Evolutionary conservation across 2,888 invertebrate genomes (phyloP).

Genomic region (Drosophila nigricruria): DNA sequence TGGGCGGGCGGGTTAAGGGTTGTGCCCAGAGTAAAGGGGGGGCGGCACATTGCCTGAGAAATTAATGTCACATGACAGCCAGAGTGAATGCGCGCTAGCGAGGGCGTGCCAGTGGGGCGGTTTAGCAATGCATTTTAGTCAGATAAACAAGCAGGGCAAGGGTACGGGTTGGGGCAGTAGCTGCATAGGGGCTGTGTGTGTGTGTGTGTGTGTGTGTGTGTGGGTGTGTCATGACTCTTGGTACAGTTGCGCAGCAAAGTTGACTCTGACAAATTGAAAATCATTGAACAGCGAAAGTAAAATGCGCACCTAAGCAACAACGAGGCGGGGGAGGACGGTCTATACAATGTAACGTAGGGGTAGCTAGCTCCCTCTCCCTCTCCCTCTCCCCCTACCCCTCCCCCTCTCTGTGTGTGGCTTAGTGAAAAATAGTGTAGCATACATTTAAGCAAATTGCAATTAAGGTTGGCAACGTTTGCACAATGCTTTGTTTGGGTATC

Average conservation of each 20-base stretch:
- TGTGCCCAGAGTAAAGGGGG: neutral
- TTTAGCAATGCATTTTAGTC: constrained; percentile 61
- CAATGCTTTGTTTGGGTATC: constrained; percentile 58
- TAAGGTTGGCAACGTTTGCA: constrained; percentile 64
- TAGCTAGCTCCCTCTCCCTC: neutral
- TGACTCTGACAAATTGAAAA: constrained; percentile 78
- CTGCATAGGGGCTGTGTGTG: constrained; percentile 1
- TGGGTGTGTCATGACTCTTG: constrained; percentile 53
- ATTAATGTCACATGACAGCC: constrained; percentile 72
- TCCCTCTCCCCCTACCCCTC: neutral
- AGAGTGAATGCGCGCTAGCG: constrained; percentile 8
- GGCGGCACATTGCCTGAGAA: constrained; percentile 36
- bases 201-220: constrained; percentile 15
- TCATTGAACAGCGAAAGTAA: constrained; percentile 69
- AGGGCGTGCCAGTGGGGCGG: constrained; percentile 39
- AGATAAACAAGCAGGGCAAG: constrained; percentile 60
- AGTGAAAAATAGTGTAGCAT: constrained; percentile 73
- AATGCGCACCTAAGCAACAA: constrained; percentile 61
- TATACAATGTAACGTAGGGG: constrained; percentile 2
- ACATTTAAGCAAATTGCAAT: constrained; percentile 80
- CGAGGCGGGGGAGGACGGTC: neutral
- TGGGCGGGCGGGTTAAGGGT: constrained; percentile 8
- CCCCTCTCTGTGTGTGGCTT: constrained; percentile 7
- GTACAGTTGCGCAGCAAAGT: constrained; percentile 65
- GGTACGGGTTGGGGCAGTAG: neutral